Evolutionary conservation across 2,113 vertebrate genomes (phyloP).

Genomic region (Nesogale talazaci): DNA sequence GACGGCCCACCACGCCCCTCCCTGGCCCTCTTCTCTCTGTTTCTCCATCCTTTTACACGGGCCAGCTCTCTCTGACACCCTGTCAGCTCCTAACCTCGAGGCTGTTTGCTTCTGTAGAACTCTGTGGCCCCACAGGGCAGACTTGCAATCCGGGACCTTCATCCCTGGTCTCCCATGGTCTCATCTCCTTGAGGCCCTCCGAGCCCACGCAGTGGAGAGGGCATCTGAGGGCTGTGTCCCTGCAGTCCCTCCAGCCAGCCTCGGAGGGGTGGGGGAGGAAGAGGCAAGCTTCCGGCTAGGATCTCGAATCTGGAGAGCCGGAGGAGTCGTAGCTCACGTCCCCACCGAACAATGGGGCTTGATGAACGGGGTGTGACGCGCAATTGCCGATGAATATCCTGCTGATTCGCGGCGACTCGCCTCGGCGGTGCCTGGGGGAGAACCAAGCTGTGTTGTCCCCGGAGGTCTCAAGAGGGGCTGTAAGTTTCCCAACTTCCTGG

Average conservation of each 20-base stretch:
- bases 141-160: neutral
- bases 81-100: neutral
- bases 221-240: slow-evolving; percentile 81
- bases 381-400: slow-evolving; percentile 75
- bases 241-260: slow-evolving; percentile 72
- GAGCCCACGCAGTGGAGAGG: slow-evolving; percentile 42
- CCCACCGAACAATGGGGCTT: slow-evolving; percentile 71
- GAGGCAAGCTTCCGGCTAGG: slow-evolving; percentile 69
- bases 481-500: slow-evolving; percentile 81
- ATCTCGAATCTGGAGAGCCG: slow-evolving; percentile 61
- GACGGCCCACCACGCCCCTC: neutral
- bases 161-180: neutral
- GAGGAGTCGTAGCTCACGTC: slow-evolving; percentile 75
- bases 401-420: slow-evolving; percentile 74
- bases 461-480: slow-evolving; percentile 71
- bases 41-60: neutral
- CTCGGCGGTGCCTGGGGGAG: slow-evolving; percentile 47
- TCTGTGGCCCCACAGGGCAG: neutral
- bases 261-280: neutral
- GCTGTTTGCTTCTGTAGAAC: neutral
- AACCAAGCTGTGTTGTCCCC: slow-evolving; percentile 67
- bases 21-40: neutral
- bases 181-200: neutral
- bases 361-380: slow-evolving; percentile 56
- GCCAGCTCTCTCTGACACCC: neutral